Base-by-base conservation (phyloP, 2,797 vertebrate genomes). In the Cottoperca gobio region DNA sequence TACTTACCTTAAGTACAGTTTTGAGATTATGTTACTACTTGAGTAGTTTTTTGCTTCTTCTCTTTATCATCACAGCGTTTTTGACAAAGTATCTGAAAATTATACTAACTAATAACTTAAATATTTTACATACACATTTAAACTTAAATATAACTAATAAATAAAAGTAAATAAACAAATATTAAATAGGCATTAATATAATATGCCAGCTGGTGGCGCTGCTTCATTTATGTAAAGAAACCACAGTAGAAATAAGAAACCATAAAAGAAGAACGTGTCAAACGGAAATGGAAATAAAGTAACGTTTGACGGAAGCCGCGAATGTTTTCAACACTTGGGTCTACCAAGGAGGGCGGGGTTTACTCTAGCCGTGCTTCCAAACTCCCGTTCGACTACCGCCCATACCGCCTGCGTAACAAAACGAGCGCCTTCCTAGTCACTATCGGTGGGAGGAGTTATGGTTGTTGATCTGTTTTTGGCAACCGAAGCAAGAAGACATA, bases 321-420 rank as follows among this genome's bases (percentile, higher is more conserved):
- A 40, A 54, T 73, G 79, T 52, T 86, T 84, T 57, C 0, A 0
- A 0, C 0, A 35, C 24, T 2, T 1, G 1, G 1, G 0, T 40
- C n/a, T 57, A 54, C 2, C 58, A 6, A 64, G 1, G 26, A 23
- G 83, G 81, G 89, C 86, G 89, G 88, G 12, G 48, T 59, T 53
- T 6, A 24, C 1, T 0, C 2, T 24, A 13, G 52, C 2, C 0
- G 0, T 1, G 0, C 26, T 13, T 19, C 10, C 6, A 0, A 2
- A 1, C 0, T 0, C 9, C 13, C 2, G 13, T 19, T 55, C 0
- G 26, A 14, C 46, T 63, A 1, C 8, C 1, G 3, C 68, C 63
- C n/a, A 26, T 6, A 14, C 5, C 2, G 4, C 2, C 19, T 5
- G 37, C 2, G 6, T 0, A 0, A 0, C 8, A 54, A 85, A 91